Base-by-base conservation (phyloP, 2,797 vertebrate species). In the Urosaurus nigricauda region DNA sequence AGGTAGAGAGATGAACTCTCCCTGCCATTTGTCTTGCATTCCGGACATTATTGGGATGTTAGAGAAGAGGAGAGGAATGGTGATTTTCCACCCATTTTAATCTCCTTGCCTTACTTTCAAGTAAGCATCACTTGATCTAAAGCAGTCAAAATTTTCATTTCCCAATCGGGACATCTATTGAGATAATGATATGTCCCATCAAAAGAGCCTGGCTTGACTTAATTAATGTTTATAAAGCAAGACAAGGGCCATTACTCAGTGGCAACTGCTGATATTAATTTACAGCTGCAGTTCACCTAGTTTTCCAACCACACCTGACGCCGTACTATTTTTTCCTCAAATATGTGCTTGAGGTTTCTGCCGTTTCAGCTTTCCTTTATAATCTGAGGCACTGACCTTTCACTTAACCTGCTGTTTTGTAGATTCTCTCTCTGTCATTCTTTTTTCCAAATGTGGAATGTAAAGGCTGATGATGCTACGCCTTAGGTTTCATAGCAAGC, bases 221-320 rank as follows among this genome's bases (percentile, higher is more conserved):
- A 26, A 79, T 68, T n/a, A 56, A 71, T 74, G 74, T 56, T 77
- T 40, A n/a, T 7, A 40, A 84, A 84, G 35, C 17, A 29, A 65
- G 21, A 14, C 3, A 35, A 63, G 43, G 58, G 24, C 63, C 14
- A 7, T 58, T 24, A n/a, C 60, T 84, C n/a, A 56, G 74, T 79
- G 37, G n/a, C 26, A 60, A 47, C 43, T 56, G 47, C 74, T 84
- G 53, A 56, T n/a, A 56, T 78, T 88, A 29, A 56, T 70, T 58
- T 43, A 70, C 58, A 58, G 73, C 35, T 88, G 29, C 47, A 16
- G 58, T 37, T 37, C 43, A 51, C 79, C 74, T 78, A 40, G 11
- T 58, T 79, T 71, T 32, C 47, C 82, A 88, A 26, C 82, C 74
- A 47, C 87, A 88, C 82, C 63, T 84, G 75, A 43, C 17, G 2